Evolutionary conservation across 2,113 vertebrate genomes (phyloP).

Genomic region (Notothenia rossii): DNA sequence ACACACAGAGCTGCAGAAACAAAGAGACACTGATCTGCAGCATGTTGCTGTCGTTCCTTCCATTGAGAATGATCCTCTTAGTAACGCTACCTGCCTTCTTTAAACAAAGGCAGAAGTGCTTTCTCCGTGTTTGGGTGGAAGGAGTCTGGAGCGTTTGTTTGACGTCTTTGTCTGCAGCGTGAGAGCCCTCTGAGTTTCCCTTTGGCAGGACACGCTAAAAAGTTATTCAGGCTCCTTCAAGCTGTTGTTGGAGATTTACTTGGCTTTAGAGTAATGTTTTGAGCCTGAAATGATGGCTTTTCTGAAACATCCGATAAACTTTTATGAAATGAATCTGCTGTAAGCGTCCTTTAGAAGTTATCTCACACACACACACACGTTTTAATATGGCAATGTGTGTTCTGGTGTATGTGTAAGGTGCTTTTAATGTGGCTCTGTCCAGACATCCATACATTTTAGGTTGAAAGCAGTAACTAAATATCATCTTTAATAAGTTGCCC

Average conservation of each 20-base stretch:
- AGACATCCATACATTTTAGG: too few species aligned
- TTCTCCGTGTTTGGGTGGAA: conserved; percentile 26
- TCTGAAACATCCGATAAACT: too few species aligned
- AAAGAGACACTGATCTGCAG: neutral
- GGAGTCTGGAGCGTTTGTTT: conserved; percentile 40
- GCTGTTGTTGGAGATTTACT: neutral
- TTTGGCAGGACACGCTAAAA: conserved; percentile 8
- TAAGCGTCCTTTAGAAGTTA: too few species aligned
- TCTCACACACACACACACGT: too few species aligned
- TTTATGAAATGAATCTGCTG: too few species aligned
- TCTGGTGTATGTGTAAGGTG: too few species aligned
- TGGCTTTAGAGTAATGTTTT: too few species aligned
- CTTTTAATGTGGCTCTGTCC: too few species aligned
- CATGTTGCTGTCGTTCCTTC: neutral
- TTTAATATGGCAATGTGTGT: too few species aligned
- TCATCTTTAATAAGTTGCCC: too few species aligned
- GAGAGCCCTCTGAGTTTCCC: conserved; percentile 14
- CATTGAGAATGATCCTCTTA: neutral
- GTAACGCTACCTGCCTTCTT: neutral
- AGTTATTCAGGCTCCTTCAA: neutral
- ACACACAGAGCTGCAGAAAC: conserved; percentile 83
- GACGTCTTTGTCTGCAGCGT: conserved; percentile 3
- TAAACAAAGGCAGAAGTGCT: conserved; percentile 4
- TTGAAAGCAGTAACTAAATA: too few species aligned
- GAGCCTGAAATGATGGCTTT: too few species aligned